Evolutionary conservation across 1,140 invertebrate species (phyloP), one percentile per base, ranked within the genome.

Genomic region (Drosophila littoralis): DNA sequence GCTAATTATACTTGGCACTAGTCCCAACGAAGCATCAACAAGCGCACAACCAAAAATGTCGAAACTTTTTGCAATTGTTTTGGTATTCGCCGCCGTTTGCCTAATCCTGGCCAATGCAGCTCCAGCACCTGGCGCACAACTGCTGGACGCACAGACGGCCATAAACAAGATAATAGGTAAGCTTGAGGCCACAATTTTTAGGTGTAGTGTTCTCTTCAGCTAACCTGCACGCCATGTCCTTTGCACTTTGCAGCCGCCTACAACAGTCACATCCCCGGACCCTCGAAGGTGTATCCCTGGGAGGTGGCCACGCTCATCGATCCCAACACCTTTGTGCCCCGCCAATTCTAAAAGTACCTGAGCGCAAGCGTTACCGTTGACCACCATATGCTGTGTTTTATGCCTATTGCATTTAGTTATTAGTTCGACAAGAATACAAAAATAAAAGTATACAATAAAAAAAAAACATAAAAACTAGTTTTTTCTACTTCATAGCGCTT

Each of bases 101-200:
- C 64, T 89, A 48, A 36, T 75, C 60, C 70, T 71, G 54, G 73
- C 48, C 48, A 75, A 28, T 22, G 84, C 79, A 22, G 84, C 80
- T 1, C 84, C 83, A 2, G 76, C 64, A n/a, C n/a, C n/a, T n/a
- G n/a, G n/a, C n/a, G n/a, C n/a, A 15, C 76, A 82, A 13, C 54
- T 88, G 0, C 57, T 88, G 40, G 84, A 88, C 28, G 84, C 84
- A 8, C 69, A 83, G 33, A 89, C 84, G 0, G 84, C 84, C 40
- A 89, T 88, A 32, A 75, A 69, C 12, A 89, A 89, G 58, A 88
- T 88, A 51, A 88, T 88, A 68, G 84, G 84, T 88, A 45, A 77
- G 80, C 51, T 8, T 12, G 0, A 10, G 42, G 7, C 13, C n/a
- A 9, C 6, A 40, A 40, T 32, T 22, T 3, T 22, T 2, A 22